Conservation (phyloP, 2,113 vertebrate genomes). For the Lepus europaeus region DNA sequence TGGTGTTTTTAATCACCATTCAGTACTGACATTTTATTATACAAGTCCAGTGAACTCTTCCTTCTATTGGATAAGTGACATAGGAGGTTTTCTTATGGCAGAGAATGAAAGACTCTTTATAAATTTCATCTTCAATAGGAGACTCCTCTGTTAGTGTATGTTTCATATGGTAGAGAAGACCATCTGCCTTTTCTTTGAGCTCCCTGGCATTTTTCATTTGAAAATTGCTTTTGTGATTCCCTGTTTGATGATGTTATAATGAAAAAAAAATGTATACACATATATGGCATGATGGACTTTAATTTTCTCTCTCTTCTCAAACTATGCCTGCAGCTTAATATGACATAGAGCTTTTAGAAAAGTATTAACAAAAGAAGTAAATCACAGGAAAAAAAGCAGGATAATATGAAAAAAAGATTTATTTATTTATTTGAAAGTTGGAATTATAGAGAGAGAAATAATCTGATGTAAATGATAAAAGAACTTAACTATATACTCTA, state of each 20-base stretch:
- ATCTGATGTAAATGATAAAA: neutral
- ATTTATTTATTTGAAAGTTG: too few relatives aligned
- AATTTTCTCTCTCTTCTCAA: neutral
- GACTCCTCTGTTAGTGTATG: constrained; percentile 10
- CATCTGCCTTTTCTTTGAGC: neutral
- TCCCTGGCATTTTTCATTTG: constrained; percentile 45
- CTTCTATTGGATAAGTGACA: constrained; percentile 46
- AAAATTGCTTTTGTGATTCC: constrained; percentile 52
- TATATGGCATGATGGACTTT: neutral
- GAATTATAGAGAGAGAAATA: too few relatives aligned
- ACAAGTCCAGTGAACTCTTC: constrained; percentile 43
- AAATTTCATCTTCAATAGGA: constrained; percentile 12
- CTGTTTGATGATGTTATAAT: constrained; percentile 43
- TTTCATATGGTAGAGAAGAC: constrained; percentile 34
- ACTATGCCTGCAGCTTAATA: constrained; percentile 2
- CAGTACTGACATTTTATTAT: constrained; percentile 48
- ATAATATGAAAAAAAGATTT: neutral
- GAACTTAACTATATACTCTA: neutral
- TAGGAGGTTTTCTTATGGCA: constrained; percentile 56
- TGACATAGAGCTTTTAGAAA: neutral
- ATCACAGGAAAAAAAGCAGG: neutral
- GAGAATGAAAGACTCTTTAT: constrained; percentile 17
- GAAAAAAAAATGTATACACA: constrained; percentile 43
- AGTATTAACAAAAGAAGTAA: neutral
- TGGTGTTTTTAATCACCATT: constrained; percentile 48